Conservation (phyloP, 2,113 vertebrate genomes). For the Brachirus orientalis region DNA sequence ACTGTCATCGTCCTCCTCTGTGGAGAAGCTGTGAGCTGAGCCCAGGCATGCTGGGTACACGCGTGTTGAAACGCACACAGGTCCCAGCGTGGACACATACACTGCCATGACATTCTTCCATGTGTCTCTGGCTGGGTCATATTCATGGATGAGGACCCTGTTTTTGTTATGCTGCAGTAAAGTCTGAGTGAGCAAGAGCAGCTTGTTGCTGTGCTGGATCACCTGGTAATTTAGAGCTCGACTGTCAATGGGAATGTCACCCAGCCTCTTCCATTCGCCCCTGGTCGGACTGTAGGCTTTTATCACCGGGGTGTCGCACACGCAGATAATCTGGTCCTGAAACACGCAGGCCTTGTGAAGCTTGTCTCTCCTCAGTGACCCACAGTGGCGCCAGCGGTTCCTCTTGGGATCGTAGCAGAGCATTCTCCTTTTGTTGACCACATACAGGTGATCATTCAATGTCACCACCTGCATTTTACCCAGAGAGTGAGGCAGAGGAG, state of each 20-base stretch:
- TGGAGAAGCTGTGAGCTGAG: slow-evolving; percentile 87
- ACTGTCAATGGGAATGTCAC: slow-evolving; percentile 87
- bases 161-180: slow-evolving; percentile 88
- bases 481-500: slow-evolving; percentile 87
- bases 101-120: slow-evolving; percentile 88
- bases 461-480: slow-evolving; percentile 88
- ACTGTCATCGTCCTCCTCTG: slow-evolving; percentile 89
- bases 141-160: slow-evolving; percentile 88
- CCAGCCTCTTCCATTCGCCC: slow-evolving; percentile 87
- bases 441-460: slow-evolving; percentile 86
- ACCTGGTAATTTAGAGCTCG: slow-evolving; percentile 89
- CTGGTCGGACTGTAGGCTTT: slow-evolving; percentile 88
- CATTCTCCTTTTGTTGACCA: slow-evolving; percentile 88
- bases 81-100: slow-evolving; percentile 84
- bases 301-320: slow-evolving; percentile 88
- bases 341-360: slow-evolving; percentile 90
- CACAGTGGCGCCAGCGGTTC: slow-evolving; percentile 89
- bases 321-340: slow-evolving; percentile 89
- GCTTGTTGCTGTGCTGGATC: slow-evolving; percentile 83
- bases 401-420: slow-evolving; percentile 87
- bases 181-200: slow-evolving; percentile 87
- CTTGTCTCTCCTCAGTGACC: slow-evolving; percentile 86
- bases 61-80: slow-evolving; percentile 86
- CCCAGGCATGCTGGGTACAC: slow-evolving; percentile 87
- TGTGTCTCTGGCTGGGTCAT: slow-evolving; percentile 81